A percentile compares a stretch with the other conserved stretches of the same genome.
These are phyloP conservation scores for Eudemis profundana DNA, from an alignment of 2,888 invertebrate genomes.

Conservation along the genomic window DNA sequence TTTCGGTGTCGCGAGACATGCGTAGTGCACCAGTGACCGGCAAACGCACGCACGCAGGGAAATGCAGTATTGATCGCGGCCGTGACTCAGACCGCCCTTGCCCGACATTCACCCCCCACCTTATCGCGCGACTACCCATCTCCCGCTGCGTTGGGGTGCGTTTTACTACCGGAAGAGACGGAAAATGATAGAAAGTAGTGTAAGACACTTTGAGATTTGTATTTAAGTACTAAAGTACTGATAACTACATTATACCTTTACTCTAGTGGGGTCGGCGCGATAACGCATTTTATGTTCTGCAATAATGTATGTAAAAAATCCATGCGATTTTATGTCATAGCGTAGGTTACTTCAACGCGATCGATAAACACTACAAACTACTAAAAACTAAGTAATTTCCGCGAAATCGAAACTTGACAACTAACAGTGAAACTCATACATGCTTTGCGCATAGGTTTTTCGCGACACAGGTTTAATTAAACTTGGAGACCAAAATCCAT, in stretches of 20 bases:
- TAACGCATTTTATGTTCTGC: not conserved
- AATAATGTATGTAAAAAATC: not conserved
- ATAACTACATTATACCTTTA: not conserved
- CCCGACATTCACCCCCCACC: constrained; percentile 80
- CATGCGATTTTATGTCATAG: not conserved
- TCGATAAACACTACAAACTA: no score
- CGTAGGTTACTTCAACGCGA: no score
- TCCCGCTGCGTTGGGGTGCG: constrained; percentile 54
- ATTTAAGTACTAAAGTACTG: not conserved
- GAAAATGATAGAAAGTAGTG: constrained; percentile 18
- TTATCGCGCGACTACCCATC: constrained; percentile 51
- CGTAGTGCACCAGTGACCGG: constrained; percentile 38
- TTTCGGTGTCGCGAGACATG: constrained; percentile 1
- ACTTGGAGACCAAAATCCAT: no score
- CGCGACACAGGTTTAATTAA: no score
- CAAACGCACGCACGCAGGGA: constrained; percentile 58
- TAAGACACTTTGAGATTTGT: not conserved
- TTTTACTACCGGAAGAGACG: constrained; percentile 55
- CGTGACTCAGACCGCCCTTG: constrained; percentile 83
- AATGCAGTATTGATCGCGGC: constrained; percentile 83
- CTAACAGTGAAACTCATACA: no score
- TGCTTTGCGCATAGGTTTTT: no score
- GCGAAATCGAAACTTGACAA: no score
- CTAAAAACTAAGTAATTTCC: no score
- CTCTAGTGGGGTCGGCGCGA: not conserved